Conservation (phyloP, 2,797 vertebrate genomes). For the Pteronotus mesoamericanus region DNA sequence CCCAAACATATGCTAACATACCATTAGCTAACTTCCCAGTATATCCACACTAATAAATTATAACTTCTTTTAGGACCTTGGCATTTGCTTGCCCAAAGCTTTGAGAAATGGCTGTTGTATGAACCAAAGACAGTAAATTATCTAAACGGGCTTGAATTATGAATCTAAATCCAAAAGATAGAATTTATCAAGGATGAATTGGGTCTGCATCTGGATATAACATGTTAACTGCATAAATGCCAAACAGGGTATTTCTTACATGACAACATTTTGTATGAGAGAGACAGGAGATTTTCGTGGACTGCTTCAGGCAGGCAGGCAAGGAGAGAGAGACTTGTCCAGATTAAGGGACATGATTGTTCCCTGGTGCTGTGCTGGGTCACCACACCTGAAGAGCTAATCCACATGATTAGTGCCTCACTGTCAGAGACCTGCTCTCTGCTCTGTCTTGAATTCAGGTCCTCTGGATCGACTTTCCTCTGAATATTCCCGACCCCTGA, state of each 20-base stretch:
- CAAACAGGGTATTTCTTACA: not conserved
- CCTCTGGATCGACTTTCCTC: not conserved
- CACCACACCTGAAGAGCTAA: not conserved
- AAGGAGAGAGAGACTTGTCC: not conserved
- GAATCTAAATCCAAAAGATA: not conserved
- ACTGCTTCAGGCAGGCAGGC: not conserved
- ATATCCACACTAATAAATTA: not conserved
- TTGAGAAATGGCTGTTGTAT: not conserved
- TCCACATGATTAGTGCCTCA: not conserved
- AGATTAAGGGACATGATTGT: not conserved
- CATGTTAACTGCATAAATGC: not conserved
- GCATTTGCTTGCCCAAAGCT: not conserved
- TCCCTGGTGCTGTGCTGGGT: not conserved
- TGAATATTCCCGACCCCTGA: not conserved
- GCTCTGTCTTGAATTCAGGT: not conserved
- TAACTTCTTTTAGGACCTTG: not conserved
- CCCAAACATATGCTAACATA: not conserved
- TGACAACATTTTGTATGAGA: not conserved
- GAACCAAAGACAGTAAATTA: not conserved
- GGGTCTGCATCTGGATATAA: not conserved
- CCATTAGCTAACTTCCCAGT: not conserved
- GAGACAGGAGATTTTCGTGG: not conserved
- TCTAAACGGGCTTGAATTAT: not conserved
- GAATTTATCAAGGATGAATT: conserved; percentile 16
- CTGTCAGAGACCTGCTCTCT: not conserved